Conservation (phyloP, 2,113 vertebrate species). For the Dolichotis patagonum region DNA sequence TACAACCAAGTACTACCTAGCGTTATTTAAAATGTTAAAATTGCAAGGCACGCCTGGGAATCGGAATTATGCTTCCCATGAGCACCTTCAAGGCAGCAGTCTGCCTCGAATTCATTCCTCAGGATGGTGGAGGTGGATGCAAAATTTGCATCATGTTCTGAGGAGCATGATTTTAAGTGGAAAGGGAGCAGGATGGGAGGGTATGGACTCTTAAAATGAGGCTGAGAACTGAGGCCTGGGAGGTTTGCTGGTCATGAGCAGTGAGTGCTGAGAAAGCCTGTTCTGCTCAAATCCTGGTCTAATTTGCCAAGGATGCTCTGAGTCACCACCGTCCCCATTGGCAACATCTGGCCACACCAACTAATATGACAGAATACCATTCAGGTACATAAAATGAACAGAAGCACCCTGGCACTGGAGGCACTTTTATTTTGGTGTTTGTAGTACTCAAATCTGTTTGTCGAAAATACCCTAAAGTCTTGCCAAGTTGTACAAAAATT, state of each 20-base stretch:
- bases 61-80: not conserved
- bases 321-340: not conserved
- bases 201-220: not conserved
- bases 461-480: not conserved
- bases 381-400: rapidly evolving
- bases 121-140: not conserved
- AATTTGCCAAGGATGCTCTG: not conserved
- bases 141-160: not conserved
- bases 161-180: not conserved
- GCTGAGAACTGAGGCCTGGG: not conserved
- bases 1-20: not conserved
- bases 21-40: not conserved
- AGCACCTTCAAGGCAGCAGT: not conserved
- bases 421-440: not conserved
- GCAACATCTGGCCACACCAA: no score
- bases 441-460: not conserved
- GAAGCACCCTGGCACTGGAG: not conserved
- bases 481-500: not conserved
- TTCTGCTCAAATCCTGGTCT: not conserved
- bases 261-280: not conserved
- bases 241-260: not conserved
- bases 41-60: not conserved
- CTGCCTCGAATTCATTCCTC: not conserved
- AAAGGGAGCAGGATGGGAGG: not conserved
- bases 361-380: no score